These are phyloP conservation scores for Thelaira solivaga DNA, from an alignment of 2,888 invertebrate species.

Conservation along the genomic window DNA sequence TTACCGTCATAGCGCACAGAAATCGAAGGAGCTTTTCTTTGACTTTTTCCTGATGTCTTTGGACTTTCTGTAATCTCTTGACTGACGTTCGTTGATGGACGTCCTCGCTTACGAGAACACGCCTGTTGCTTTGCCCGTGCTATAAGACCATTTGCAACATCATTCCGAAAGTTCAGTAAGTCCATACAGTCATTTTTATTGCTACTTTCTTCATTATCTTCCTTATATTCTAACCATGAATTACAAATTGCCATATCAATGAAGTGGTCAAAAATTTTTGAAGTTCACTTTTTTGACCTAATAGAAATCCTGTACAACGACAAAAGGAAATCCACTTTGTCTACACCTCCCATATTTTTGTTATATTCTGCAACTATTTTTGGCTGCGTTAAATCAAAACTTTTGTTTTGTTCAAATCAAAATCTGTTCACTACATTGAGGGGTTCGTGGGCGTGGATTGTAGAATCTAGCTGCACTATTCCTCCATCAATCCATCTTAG, in stretches of 20 bases:
- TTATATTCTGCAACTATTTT: slow-evolving; percentile 40
- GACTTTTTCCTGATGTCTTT: slow-evolving; percentile 4
- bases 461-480: neutral
- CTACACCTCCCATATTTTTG: slow-evolving; percentile 45
- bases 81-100: neutral
- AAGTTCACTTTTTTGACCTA: slow-evolving; percentile 35
- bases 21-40: neutral
- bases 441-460: slow-evolving; percentile 12
- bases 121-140: slow-evolving; percentile 18
- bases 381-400: slow-evolving; percentile 21
- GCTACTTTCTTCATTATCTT: neutral
- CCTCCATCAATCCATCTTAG: neutral
- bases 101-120: slow-evolving; percentile 34
- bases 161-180: slow-evolving; percentile 22
- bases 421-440: slow-evolving; percentile 8
- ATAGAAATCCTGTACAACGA: slow-evolving; percentile 46
- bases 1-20: slow-evolving; percentile 21
- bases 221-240: slow-evolving; percentile 40
- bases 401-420: slow-evolving; percentile 21
- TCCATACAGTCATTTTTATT: slow-evolving; percentile 20
- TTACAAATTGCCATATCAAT: slow-evolving; percentile 30
- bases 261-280: slow-evolving; percentile 44
- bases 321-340: slow-evolving; percentile 37
- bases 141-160: slow-evolving; percentile 32
- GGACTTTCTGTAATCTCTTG: neutral